phyloP scores from a whole-genome alignment of 2,113 vertebrate genomes.

The Telmatochromis sp. region DNA sequence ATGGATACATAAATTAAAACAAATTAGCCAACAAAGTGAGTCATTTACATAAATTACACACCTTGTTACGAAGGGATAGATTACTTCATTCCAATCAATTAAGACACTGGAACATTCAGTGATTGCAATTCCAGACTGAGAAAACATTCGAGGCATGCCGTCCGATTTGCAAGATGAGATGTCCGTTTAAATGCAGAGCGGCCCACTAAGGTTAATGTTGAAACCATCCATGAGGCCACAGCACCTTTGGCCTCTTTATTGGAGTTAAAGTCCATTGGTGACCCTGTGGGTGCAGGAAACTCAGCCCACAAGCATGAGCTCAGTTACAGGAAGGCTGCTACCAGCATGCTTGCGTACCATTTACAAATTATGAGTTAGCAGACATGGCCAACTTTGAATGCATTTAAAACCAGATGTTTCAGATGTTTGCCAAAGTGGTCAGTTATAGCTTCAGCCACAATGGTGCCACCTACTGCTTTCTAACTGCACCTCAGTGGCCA shows the following conservation, averaged over 20 bases:
- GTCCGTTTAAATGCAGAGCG: not conserved
- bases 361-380: not conserved
- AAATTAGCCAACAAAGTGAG: conserved; percentile 76
- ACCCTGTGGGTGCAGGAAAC: conserved; percentile 28
- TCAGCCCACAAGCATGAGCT: not conserved
- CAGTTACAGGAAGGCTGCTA: not conserved
- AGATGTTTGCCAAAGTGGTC: conserved; percentile 30
- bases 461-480: conserved; percentile 6
- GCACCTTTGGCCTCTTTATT: conserved; percentile 60
- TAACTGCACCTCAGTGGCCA: not conserved
- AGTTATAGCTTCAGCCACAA: conserved; percentile 26
- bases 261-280: conserved; percentile 25
- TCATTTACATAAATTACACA: conserved; percentile 83
- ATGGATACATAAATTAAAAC: conserved; percentile 72
- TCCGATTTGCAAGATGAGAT: conserved; percentile 37
- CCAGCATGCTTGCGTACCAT: not conserved
- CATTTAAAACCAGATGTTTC: not conserved
- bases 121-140: conserved; percentile 73
- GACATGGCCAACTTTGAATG: not conserved
- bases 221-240: conserved; percentile 45
- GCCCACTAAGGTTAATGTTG: conserved; percentile 55
- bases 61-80: conserved; percentile 65
- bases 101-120: conserved; percentile 66
- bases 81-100: conserved; percentile 77
- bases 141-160: conserved; percentile 55